Percentiles rank a stretch among this genome's conserved stretches.
Conservation (phyloP, 2,888 invertebrate genomes). For the Hemaris fuciformis region DNA sequence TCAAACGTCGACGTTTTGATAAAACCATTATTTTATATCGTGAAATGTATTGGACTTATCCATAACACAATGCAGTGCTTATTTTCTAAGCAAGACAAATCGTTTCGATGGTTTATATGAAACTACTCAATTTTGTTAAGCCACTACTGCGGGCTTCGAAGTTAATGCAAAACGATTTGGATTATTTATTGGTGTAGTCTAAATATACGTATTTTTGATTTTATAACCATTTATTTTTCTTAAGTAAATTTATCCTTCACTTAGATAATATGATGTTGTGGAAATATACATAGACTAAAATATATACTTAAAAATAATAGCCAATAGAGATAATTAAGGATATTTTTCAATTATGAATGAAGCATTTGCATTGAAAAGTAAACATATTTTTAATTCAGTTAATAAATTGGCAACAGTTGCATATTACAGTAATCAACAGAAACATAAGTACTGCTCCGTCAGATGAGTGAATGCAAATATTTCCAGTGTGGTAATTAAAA, state of each 20-base stretch:
- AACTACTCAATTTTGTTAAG: constrained; percentile 6
- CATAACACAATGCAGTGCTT: constrained; percentile 37
- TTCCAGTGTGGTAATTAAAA: background rate
- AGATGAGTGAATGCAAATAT: background rate
- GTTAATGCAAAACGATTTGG: background rate
- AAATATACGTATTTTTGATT: background rate
- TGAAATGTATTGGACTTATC: constrained; percentile 43
- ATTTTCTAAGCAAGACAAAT: constrained; percentile 31
- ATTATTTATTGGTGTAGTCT: constrained; percentile 4
- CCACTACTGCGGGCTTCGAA: background rate
- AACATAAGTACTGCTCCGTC: background rate
- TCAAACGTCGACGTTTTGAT: constrained; percentile 73
- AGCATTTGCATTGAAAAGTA: background rate
- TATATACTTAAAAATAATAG: too few species aligned
- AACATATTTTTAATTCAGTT: background rate
- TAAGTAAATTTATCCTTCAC: too few species aligned
- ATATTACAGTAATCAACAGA: background rate
- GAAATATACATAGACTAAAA: too few species aligned
- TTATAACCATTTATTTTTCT: too few species aligned
- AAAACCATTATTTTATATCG: constrained; percentile 65
- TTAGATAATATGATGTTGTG: too few species aligned
- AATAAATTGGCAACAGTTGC: background rate
- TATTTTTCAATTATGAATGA: too few species aligned
- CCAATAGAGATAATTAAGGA: too few species aligned
- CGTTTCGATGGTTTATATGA: background rate